phyloP scores from a whole-genome alignment of 2,113 vertebrate genomes.

The Ceuthmochares aereus region DNA sequence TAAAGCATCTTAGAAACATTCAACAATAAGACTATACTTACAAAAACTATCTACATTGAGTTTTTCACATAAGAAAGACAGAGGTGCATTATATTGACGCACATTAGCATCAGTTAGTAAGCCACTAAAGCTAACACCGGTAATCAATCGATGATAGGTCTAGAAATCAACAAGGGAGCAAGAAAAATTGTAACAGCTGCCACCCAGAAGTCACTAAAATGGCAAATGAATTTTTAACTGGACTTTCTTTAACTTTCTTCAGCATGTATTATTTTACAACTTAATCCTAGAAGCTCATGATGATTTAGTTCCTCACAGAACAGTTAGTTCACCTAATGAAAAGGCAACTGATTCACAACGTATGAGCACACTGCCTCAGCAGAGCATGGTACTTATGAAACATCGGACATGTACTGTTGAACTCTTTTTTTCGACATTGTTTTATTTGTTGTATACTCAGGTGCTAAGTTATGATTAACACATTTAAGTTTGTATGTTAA shows the following conservation, averaged over 20 bases:
- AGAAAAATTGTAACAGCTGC: not conserved
- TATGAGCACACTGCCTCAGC: not conserved
- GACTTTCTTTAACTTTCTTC: not conserved
- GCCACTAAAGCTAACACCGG: not conserved
- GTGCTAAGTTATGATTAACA: not conserved
- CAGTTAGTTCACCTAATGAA: not conserved
- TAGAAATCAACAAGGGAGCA: not conserved
- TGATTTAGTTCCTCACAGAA: not conserved
- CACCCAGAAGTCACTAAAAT: not conserved
- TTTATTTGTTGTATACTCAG: not conserved
- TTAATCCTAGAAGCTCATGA: not conserved
- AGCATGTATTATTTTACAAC: not conserved
- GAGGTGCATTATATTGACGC: not conserved
- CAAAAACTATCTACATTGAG: not conserved
- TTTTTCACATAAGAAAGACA: not conserved
- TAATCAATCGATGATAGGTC: not conserved
- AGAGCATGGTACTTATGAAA: not conserved
- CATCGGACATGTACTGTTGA: not conserved
- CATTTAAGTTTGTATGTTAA: fast-evolving
- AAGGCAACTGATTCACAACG: not conserved
- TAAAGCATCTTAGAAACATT: not conserved
- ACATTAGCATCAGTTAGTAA: not conserved
- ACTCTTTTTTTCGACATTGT: not conserved
- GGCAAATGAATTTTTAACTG: not conserved
- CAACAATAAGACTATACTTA: not conserved